These are phyloP conservation scores for Sarotherodon lohbergeri DNA, from an alignment of 2,113 vertebrate genomes.

Conservation along the genomic window DNA sequence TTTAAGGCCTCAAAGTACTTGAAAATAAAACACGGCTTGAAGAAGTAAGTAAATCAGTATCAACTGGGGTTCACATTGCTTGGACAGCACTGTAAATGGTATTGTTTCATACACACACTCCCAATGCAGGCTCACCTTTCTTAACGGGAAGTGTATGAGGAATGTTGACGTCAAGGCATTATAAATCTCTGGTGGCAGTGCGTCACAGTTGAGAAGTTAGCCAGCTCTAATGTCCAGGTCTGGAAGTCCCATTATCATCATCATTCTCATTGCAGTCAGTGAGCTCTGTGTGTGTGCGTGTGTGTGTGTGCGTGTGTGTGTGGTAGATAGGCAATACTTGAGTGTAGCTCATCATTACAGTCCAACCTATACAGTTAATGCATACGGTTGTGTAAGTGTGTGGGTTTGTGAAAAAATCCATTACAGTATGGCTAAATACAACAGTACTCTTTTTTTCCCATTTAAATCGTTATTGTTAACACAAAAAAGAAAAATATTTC, in stretches of 20 bases:
- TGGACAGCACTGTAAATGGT: neutral
- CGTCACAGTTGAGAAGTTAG: conserved; percentile 13
- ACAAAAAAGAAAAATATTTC: neutral
- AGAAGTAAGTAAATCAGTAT: neutral
- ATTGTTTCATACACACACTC: neutral
- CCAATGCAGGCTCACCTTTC: conserved; percentile 11
- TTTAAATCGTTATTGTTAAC: neutral
- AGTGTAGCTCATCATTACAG: neutral
- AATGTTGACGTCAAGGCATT: conserved; percentile 44
- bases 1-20: neutral
- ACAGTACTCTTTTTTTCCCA: neutral
- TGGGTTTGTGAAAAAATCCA: neutral
- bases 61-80: neutral
- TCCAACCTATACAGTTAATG: neutral
- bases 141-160: conserved; percentile 6
- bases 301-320: neutral
- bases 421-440: neutral
- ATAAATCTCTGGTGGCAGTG: conserved; percentile 40
- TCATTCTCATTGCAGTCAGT: neutral
- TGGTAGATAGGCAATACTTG: neutral
- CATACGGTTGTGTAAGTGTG: neutral
- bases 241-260: conserved; percentile 51
- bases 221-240: conserved; percentile 35
- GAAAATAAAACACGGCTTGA: neutral
- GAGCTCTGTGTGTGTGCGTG: neutral